Conservation (phyloP, 2,113 vertebrate genomes). For the Apeltes quadracus region DNA sequence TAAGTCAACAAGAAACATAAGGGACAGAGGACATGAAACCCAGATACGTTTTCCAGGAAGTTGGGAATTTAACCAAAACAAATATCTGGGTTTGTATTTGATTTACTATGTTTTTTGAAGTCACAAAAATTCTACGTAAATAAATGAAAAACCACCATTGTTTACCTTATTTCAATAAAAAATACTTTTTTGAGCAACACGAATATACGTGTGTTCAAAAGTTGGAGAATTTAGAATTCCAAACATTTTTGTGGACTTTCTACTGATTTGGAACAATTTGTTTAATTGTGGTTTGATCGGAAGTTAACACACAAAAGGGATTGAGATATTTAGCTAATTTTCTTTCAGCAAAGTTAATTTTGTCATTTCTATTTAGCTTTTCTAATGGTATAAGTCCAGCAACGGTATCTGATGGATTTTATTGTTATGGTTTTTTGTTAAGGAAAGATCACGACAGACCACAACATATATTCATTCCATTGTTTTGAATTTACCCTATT, state of each 20-base stretch:
- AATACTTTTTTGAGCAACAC: background rate
- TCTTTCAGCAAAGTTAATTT: background rate
- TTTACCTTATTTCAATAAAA: background rate
- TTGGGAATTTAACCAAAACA: no score
- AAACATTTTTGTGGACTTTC: no score
- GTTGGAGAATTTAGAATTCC: no score
- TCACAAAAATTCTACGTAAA: no score
- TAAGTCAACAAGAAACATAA: background rate
- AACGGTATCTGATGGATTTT: background rate
- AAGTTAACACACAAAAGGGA: no score
- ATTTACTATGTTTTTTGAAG: no score
- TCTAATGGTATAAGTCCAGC: background rate
- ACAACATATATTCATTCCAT: constrained; percentile 22
- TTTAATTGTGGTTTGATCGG: no score
- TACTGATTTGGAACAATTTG: no score
- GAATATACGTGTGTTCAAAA: background rate
- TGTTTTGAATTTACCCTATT: constrained; percentile 18
- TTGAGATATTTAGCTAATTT: no score
- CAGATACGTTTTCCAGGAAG: no score
- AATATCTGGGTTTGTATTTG: no score
- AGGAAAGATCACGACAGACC: background rate
- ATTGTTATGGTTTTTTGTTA: background rate
- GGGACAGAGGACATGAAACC: background rate
- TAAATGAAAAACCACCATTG: background rate
- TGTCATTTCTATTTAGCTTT: background rate